A percentile compares a stretch with the other conserved stretches of the same genome.
These are phyloP conservation scores for Enoplosus armatus DNA, from an alignment of 2,797 vertebrate genomes.

Conservation along the genomic window DNA sequence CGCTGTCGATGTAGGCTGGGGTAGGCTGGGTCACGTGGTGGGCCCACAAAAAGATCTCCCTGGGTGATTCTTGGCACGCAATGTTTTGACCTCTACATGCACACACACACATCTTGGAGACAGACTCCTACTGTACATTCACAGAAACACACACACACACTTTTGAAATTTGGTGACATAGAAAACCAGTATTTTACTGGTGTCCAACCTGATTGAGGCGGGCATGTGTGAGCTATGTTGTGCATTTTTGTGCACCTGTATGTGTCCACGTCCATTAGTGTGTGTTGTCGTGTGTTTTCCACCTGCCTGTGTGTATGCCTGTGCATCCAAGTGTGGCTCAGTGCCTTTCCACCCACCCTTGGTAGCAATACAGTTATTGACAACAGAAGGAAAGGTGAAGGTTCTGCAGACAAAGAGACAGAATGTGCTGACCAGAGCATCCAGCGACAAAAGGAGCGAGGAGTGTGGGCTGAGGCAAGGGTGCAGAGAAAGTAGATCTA, in stretches of 20 bases:
- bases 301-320: neutral
- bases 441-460: conserved; percentile 60
- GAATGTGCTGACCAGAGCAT: conserved; percentile 79
- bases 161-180: neutral
- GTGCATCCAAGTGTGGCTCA: conserved; percentile 37
- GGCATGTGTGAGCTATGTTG: conserved; percentile 2
- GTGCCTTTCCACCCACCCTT: conserved; percentile 55
- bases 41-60: conserved; percentile 73
- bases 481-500: conserved; percentile 47
- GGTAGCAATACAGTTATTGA: conserved; percentile 81
- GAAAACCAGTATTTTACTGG: conserved; percentile 35
- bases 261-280: conserved; percentile 8
- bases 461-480: conserved; percentile 51
- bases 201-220: neutral
- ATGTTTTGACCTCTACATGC: no score
- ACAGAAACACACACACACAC: neutral
- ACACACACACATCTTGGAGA: conserved; percentile 41
- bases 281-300: conserved; percentile 12
- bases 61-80: conserved; percentile 84
- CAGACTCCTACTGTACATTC: conserved; percentile 10
- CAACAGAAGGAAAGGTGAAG: conserved; percentile 73
- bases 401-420: conserved; percentile 77
- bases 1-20: conserved; percentile 66
- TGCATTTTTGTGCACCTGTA: conserved; percentile 31
- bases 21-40: conserved; percentile 75